Conservation (phyloP, 1,140 invertebrate genomes). For the Vanessa tameamea region DNA sequence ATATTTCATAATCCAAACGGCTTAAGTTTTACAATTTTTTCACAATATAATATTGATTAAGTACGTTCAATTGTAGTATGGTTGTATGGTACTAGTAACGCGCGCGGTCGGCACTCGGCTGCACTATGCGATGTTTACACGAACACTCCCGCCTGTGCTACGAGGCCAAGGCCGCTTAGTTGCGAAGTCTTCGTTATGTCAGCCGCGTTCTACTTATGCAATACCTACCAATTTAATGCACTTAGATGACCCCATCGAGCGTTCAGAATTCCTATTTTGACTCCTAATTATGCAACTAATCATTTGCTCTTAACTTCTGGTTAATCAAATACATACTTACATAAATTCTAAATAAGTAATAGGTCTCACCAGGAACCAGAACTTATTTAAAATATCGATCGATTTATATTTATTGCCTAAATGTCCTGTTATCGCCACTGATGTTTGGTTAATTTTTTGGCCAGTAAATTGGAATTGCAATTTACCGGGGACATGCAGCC, state of each 20-base stretch:
- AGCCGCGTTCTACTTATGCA: slow-evolving; percentile 78
- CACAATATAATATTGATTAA: not conserved
- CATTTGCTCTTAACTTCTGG: not conserved
- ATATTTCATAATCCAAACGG: too few relatives aligned
- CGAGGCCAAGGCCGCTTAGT: slow-evolving; percentile 71
- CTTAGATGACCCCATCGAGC: slow-evolving; percentile 60
- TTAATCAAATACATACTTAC: too few relatives aligned
- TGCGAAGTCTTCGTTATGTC: slow-evolving; percentile 79
- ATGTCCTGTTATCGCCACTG: too few relatives aligned
- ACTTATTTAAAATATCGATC: too few relatives aligned
- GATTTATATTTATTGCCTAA: too few relatives aligned
- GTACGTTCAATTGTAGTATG: not conserved
- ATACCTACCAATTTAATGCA: slow-evolving; percentile 69
- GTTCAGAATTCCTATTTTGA: slow-evolving; percentile 24
- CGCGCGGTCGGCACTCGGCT: slow-evolving; percentile 31
- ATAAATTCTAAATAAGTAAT: too few relatives aligned
- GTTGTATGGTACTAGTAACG: slow-evolving; percentile 19
- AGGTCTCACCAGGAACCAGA: too few relatives aligned
- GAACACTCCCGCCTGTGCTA: slow-evolving; percentile 47
- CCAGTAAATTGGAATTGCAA: too few relatives aligned
- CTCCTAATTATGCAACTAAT: slow-evolving; percentile 19
- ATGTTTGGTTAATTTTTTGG: too few relatives aligned
- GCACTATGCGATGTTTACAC: slow-evolving; percentile 41
- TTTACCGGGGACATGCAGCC: too few relatives aligned
- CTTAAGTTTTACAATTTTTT: not conserved